Evolutionary conservation across 2,797 vertebrate genomes (phyloP).

Genomic region (Morelia viridis): DNA sequence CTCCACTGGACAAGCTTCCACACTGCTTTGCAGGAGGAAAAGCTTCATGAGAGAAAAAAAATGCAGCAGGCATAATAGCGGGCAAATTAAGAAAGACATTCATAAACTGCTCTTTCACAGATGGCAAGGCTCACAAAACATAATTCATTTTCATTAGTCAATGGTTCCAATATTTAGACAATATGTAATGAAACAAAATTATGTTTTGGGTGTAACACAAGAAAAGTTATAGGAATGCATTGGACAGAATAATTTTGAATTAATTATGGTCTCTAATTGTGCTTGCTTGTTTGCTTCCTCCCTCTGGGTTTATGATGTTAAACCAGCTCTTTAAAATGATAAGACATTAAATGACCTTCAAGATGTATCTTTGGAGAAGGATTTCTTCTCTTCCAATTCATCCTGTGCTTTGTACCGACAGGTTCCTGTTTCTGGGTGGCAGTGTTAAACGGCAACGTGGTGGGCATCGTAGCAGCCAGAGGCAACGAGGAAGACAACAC

Average conservation of each 20-base stretch:
- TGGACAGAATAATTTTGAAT: neutral
- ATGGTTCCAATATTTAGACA: neutral
- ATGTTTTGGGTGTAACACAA: neutral
- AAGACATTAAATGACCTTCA: too few relatives aligned
- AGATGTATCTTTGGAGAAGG: neutral
- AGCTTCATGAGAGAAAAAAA: neutral
- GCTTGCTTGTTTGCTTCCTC: neutral
- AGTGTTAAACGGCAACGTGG: conserved; percentile 89
- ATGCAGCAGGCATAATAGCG: too few relatives aligned
- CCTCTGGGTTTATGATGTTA: neutral
- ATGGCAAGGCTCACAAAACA: neutral
- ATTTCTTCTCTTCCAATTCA: neutral
- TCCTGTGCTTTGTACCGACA: conserved; percentile 63
- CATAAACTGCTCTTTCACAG: neutral
- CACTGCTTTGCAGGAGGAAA: neutral
- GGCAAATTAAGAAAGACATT: neutral
- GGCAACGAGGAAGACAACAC: conserved; percentile 93
- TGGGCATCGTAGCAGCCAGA: conserved; percentile 93
- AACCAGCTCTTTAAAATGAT: neutral
- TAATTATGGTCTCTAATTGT: neutral
- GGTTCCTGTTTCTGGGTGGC: conserved; percentile 99
- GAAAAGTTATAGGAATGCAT: neutral
- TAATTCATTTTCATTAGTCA: neutral
- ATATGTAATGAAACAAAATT: neutral
- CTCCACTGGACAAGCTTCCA: neutral